Base-by-base conservation (phyloP, 2,113 vertebrate genomes). In the Argyrosomus japonicus region DNA sequence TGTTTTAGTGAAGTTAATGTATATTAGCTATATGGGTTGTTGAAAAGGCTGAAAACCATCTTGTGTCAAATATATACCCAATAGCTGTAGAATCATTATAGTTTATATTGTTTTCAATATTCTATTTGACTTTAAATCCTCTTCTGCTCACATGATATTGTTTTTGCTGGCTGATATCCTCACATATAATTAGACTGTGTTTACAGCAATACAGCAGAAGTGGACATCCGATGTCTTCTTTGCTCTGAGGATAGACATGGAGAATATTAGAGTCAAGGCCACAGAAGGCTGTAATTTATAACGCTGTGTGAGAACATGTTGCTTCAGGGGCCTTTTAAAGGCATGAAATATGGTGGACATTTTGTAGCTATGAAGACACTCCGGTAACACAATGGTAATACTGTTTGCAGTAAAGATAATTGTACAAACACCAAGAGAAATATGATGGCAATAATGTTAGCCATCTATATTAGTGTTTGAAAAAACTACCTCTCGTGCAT, bases 261-360 rank as follows among this genome's bases (percentile, higher is more conserved):
- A 53, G 57, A 40, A 75, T 87, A 85, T 81, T 68, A 36, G 10
- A 73, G 54, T 63, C 57, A 29, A 69, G 58, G 75, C 80, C 68
- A 56, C 48, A 63, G 67, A 67, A 56, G 68, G 50, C 4, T 61
- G 75, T 68, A 57, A 75, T 88, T 85, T 69, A 50, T 76, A 75
- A 67, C 61, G 50, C 9, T 54, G 58, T 67, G 47, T 51, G n/a
- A 51, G 76, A 87, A 82, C 68, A 74, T 87, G 85, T 79, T 63
- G 84, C 88, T 85, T 86, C 76, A 17, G 79, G 79, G 84, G 80
- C 67, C 25, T 77, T 85, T 90, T 81, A 76, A 81, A 73, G 54
- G 58, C 72, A 67, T 83, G 67, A 85, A 87, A 69, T 50, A 80
- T 50, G 32, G 60, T 50, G 7, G 9, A 23, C 17, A 65, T 53